Percentiles rank a stretch among this genome's conserved stretches.
These are phyloP conservation scores for Hylaeus anthracinus DNA, from an alignment of 1,140 invertebrate genomes.

Conservation along the genomic window DNA sequence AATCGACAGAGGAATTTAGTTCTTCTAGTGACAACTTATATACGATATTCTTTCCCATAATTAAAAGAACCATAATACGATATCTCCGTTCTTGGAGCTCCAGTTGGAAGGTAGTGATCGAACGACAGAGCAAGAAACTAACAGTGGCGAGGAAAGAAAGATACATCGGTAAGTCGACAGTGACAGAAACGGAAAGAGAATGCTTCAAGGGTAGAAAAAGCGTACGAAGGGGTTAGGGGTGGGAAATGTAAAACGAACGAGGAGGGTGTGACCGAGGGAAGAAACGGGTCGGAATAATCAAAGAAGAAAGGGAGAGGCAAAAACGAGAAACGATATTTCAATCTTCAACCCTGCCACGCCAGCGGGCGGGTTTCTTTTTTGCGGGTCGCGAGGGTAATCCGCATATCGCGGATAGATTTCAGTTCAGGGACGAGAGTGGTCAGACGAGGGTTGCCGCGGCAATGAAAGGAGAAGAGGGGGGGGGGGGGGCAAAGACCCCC, in stretches of 20 bases:
- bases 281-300: not conserved
- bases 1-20: no score
- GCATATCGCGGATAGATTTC: conserved; percentile 54
- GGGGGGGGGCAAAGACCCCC: conserved; percentile 34
- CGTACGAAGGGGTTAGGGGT: not conserved
- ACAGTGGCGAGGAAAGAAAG: not conserved
- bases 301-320: not conserved
- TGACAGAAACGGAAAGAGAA: not conserved
- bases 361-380: conserved; percentile 27
- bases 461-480: conserved; percentile 33
- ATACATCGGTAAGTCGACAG: no score
- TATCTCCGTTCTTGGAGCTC: no score
- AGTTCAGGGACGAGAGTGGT: conserved; percentile 5
- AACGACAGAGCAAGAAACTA: not conserved
- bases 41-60: no score
- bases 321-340: conserved; percentile 48
- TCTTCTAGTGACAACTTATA: no score
- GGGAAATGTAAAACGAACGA: not conserved
- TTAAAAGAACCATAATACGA: no score
- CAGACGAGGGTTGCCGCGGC: not conserved
- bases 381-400: conserved; percentile 29
- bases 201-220: not conserved
- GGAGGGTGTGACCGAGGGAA: not conserved
- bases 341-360: conserved; percentile 42
- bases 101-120: not conserved